A percentile compares a stretch with the other conserved stretches of the same genome.
Evolutionary conservation across 2,888 invertebrate species (phyloP).

Genomic region (Monopis laevigella): DNA sequence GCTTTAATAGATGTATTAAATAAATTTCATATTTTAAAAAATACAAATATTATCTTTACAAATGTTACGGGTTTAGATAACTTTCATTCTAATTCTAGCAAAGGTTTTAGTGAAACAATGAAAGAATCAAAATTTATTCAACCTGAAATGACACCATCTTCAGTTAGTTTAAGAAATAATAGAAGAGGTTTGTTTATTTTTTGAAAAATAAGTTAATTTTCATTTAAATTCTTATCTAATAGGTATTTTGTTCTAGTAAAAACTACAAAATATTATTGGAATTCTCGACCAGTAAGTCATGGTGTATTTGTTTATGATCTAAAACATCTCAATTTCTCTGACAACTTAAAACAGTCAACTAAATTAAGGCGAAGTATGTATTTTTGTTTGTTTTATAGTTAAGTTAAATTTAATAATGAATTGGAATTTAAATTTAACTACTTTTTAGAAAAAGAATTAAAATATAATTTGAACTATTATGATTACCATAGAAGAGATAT

Average conservation of each 20-base stretch:
- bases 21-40: no score
- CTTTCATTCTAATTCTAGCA: constrained; percentile 21
- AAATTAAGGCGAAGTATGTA: no score
- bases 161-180: constrained; percentile 1
- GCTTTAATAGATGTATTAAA: constrained; percentile 21
- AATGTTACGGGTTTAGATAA: not conserved
- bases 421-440: no score
- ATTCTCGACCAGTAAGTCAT: not conserved
- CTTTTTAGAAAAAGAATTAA: no score
- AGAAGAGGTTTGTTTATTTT: not conserved
- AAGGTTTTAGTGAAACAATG: constrained; percentile 25
- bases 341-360: no score
- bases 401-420: no score
- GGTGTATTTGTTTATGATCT: constrained; percentile 1
- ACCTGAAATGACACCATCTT: constrained; percentile 13
- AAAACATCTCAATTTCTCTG: not conserved
- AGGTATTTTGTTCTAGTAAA: not conserved
- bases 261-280: not conserved
- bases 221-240: no score
- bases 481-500: no score
- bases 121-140: constrained; percentile 10
- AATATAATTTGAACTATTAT: no score
- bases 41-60: not conserved
- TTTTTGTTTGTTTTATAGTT: no score
- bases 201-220: no score